Conservation (phyloP, 1,140 invertebrate species). For the Daktulosphaira vitifoliae region DNA sequence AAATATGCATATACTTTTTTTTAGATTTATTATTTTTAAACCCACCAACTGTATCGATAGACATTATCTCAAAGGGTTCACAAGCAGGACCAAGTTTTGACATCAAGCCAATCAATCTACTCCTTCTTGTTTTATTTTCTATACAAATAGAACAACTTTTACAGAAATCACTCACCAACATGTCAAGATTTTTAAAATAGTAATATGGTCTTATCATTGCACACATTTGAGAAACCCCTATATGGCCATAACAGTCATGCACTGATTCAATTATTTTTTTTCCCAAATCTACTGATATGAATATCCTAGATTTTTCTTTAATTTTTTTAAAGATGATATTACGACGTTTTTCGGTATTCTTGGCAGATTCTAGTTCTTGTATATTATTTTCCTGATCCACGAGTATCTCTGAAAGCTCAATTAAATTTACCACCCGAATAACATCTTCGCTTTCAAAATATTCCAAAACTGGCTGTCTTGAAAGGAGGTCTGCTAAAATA, state of each 20-base stretch:
- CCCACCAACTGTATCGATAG: not conserved
- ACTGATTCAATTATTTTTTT: not conserved
- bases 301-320: not conserved
- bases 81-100: not conserved
- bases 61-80: not conserved
- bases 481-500: slow-evolving; percentile 37
- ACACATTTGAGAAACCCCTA: not conserved
- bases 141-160: not conserved
- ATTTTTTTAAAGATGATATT: not conserved
- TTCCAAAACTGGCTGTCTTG: slow-evolving; percentile 38
- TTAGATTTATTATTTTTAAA: not conserved
- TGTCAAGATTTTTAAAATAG: not conserved
- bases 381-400: slow-evolving; percentile 33
- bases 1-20: not conserved
- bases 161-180: not conserved
- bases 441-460: slow-evolving; percentile 31
- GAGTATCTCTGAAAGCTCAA: slow-evolving; percentile 31
- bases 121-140: not conserved
- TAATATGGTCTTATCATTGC: not conserved
- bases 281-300: not conserved
- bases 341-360: not conserved
- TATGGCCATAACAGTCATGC: not conserved
- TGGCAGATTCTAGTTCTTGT: not conserved
- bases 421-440: slow-evolving; percentile 36
- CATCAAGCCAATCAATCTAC: not conserved